phyloP scores from a whole-genome alignment of 1,140 invertebrate genomes.

The Acyrthosiphon pisum region DNA sequence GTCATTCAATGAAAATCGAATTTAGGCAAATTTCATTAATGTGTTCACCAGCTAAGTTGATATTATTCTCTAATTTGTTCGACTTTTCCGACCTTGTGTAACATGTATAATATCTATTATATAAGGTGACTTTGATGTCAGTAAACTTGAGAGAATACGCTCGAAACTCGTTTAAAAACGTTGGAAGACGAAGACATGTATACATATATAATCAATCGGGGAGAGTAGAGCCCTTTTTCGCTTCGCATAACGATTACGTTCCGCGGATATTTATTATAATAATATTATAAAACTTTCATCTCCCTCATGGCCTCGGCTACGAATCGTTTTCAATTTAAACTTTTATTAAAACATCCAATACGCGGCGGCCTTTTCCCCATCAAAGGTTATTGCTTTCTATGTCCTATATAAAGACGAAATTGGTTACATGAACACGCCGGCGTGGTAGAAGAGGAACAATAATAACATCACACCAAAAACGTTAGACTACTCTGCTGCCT shows the following conservation, averaged over 20 bases:
- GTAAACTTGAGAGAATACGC: constrained; percentile 43
- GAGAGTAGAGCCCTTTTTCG: constrained; percentile 53
- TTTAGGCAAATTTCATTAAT: constrained; percentile 38
- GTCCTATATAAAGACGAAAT: constrained; percentile 45
- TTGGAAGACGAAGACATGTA: constrained; percentile 29
- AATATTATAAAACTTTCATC: constrained; percentile 57
- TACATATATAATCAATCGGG: constrained; percentile 54
- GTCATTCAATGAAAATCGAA: constrained; percentile 22
- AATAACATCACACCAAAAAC: constrained; percentile 39
- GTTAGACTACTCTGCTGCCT: background rate
- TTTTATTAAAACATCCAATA: constrained; percentile 58
- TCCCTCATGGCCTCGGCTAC: constrained; percentile 45
- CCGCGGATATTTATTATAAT: constrained; percentile 56
- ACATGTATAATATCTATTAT: constrained; percentile 33
- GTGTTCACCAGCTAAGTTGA: constrained; percentile 24
- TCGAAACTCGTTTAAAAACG: constrained; percentile 51
- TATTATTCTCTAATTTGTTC: constrained; percentile 52
- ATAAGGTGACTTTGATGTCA: constrained; percentile 48
- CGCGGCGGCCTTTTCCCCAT: constrained; percentile 46
- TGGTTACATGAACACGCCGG: constrained; percentile 26
- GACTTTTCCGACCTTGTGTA: constrained; percentile 9
- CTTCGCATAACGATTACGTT: constrained; percentile 55
- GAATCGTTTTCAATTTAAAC: constrained; percentile 57
- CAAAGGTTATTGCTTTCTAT: constrained; percentile 57
- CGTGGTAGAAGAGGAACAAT: background rate